Conservation (phyloP, 2,888 invertebrate genomes). For the Chalcis sispes region DNA sequence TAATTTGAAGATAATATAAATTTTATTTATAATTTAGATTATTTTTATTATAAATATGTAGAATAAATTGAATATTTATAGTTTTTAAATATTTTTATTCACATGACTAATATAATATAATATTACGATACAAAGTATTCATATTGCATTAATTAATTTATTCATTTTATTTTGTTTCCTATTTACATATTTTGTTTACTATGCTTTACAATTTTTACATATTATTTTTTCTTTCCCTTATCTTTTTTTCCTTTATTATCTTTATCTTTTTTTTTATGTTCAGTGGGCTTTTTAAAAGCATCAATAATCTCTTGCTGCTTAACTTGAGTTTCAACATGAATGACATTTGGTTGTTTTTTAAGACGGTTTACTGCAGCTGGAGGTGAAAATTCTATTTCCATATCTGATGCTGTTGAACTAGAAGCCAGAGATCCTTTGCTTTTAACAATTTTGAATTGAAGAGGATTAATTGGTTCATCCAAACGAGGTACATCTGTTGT, state of each 20-base stretch:
- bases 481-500: conserved; percentile 61
- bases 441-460: conserved; percentile 72
- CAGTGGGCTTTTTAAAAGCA: conserved; percentile 61
- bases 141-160: conserved; percentile 11
- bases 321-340: conserved; percentile 72
- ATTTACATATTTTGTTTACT: conserved; percentile 25
- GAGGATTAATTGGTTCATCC: conserved; percentile 70
- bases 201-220: conserved; percentile 38
- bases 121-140: background rate
- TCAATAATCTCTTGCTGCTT: conserved; percentile 71
- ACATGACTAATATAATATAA: too few relatives aligned
- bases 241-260: conserved; percentile 54
- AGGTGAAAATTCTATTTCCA: conserved; percentile 75
- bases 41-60: background rate
- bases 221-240: conserved; percentile 42
- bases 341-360: conserved; percentile 70
- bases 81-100: too few relatives aligned
- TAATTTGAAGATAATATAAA: too few relatives aligned
- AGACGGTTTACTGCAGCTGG: conserved; percentile 71
- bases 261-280: conserved; percentile 56
- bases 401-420: conserved; percentile 72
- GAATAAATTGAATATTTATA: too few relatives aligned
- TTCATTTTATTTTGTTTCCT: conserved; percentile 11
- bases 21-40: too few relatives aligned
- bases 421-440: conserved; percentile 67